A percentile compares a stretch with the other conserved stretches of the same genome.
Evolutionary conservation across 2,888 invertebrate species (phyloP).

Genomic region (Heliconius ethilla): DNA sequence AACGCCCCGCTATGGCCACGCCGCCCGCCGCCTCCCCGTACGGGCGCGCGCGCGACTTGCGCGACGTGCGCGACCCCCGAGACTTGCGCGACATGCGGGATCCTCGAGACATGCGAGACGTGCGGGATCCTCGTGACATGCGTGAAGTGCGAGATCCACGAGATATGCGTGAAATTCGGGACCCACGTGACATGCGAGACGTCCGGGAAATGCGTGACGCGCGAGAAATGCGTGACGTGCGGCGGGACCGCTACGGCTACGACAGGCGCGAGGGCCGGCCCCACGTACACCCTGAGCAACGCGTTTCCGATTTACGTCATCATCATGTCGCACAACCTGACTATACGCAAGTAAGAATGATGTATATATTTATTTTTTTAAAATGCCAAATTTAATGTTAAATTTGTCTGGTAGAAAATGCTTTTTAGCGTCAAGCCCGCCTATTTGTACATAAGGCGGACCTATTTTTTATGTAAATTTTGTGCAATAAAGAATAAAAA

Average conservation of each 20-base stretch:
- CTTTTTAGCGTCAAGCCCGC: no score
- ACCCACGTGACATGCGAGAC: slow-evolving; percentile 52
- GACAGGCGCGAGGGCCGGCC: slow-evolving; percentile 62
- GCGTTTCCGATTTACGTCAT: slow-evolving; percentile 52
- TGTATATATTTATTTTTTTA: background rate
- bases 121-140: slow-evolving; percentile 9
- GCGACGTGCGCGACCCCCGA: slow-evolving; percentile 53
- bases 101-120: background rate
- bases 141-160: slow-evolving; percentile 48
- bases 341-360: slow-evolving; percentile 70
- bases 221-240: slow-evolving; percentile 46
- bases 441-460: no score
- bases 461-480: no score
- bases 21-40: slow-evolving; percentile 57
- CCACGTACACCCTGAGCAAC: slow-evolving; percentile 42
- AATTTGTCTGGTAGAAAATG: no score
- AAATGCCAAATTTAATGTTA: no score
- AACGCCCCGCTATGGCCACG: slow-evolving; percentile 50
- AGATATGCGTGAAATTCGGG: slow-evolving; percentile 45
- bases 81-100: slow-evolving; percentile 44
- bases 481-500: no score
- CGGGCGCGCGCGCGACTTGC: slow-evolving; percentile 40
- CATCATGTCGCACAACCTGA: slow-evolving; percentile 63
- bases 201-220: slow-evolving; percentile 49
- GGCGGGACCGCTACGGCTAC: slow-evolving; percentile 65